phyloP scores from a whole-genome alignment of 2,797 vertebrate species.

The Chelonia mydas region DNA sequence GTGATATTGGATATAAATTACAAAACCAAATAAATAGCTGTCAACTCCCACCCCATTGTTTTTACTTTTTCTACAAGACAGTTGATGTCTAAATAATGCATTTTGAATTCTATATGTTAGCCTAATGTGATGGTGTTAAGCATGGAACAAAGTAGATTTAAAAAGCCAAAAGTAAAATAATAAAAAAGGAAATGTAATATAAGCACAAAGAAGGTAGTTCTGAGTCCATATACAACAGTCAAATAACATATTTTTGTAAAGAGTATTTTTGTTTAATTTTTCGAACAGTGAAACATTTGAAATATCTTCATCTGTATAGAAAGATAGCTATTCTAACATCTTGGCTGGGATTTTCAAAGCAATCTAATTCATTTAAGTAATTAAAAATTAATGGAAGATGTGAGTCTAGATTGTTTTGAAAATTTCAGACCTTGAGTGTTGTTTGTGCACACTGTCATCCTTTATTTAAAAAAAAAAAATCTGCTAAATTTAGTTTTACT shows the following conservation, averaged over 20 bases:
- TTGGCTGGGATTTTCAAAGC: background rate
- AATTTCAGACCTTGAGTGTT: background rate
- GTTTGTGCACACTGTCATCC: background rate
- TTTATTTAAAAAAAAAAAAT: background rate
- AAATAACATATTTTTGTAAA: background rate
- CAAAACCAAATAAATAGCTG: background rate
- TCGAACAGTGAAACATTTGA: no score
- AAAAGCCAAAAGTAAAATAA: constrained; percentile 64
- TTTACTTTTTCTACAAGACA: background rate
- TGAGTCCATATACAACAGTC: background rate
- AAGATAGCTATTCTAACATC: background rate
- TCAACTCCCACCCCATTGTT: background rate
- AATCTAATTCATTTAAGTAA: background rate
- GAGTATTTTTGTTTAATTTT: background rate
- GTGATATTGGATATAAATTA: background rate
- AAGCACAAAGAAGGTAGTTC: background rate
- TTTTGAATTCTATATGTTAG: constrained; percentile 2
- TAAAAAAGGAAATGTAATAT: constrained; percentile 30
- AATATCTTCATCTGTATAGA: background rate
- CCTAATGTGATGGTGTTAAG: constrained; percentile 44
- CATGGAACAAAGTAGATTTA: constrained; percentile 50
- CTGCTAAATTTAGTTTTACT: background rate
- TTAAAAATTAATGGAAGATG: background rate
- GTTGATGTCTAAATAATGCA: background rate
- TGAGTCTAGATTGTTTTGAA: background rate